Base-by-base conservation (phyloP, 2,888 invertebrate genomes). In the Torymus tubicola region DNA sequence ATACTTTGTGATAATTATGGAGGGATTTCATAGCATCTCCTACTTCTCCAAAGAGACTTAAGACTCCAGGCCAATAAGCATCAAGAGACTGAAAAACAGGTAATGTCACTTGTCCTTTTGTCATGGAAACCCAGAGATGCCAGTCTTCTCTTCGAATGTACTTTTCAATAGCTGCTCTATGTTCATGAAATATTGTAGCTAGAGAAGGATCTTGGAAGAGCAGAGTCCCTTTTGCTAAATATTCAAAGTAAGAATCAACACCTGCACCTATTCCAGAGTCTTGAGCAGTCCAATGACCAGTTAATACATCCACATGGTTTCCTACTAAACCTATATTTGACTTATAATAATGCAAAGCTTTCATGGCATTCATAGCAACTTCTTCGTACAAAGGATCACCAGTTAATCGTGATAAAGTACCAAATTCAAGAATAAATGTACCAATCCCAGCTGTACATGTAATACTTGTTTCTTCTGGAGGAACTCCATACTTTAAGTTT, bases 91-190 rank as follows among this genome's bases (percentile, higher is more conserved):
- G 99, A 91, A 99, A 99, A n/a, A 99, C 96, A 0, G 99, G 99
- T 86, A 98, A 91, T 0, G 99, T 98, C 8, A 99, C 96, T 88
- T 97, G 96, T 0, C 97, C 99, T 87, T 98, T 96, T 65, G 95
- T 94, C 99, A 99, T 99, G n/a, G 98, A 96, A 0, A 98, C 99
- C 99, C 99, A 99, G 86, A 99, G 94, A 89, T 98, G 98, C 99
- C 99, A 99, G 90, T 99, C 99, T 86, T 98, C 98, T 87, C 96
- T 95, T 87, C 97, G 96, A 86, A 99, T 92, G 87, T 97, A 95
- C 86, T 96, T 96, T 87, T 97, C 96, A 61, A 97, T 96, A 0
- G 95, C 93, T 67, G 92, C 91, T 70, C 95, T 93, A 0, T 95
- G 95, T 86, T 96, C 96, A 80, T 95, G 93, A 88, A 99, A 99